A percentile compares a stretch with the other conserved stretches of the same genome.
Conservation (phyloP, 2,888 invertebrate species). For the Therioaphis trifolii region DNA sequence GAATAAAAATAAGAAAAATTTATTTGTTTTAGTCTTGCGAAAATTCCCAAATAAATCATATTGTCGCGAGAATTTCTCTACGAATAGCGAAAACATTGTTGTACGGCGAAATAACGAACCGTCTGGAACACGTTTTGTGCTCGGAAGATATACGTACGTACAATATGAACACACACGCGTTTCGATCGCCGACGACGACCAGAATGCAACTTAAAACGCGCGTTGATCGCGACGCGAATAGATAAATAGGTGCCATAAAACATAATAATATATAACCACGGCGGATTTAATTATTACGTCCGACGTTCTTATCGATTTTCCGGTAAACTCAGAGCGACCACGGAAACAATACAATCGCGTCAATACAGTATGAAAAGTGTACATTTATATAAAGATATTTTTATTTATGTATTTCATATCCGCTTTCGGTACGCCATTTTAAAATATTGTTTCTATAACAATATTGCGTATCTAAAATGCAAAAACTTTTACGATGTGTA, state of each 20-base stretch:
- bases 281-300: neutral
- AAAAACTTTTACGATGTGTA: neutral
- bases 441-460: constrained; percentile 8
- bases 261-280: neutral
- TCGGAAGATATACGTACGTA: too few species aligned
- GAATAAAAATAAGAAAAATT: too few species aligned
- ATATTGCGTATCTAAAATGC: neutral
- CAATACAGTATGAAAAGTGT: neutral
- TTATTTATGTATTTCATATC: constrained; percentile 12
- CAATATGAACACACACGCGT: neutral
- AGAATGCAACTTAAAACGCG: neutral
- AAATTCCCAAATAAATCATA: too few species aligned
- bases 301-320: neutral
- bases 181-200: neutral
- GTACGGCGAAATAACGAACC: too few species aligned
- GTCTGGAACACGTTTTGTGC: too few species aligned
- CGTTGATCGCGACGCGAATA: neutral
- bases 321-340: neutral
- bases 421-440: neutral
- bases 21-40: too few species aligned
- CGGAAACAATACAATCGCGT: neutral
- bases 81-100: too few species aligned
- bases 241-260: neutral
- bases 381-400: constrained; percentile 4
- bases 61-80: too few species aligned